Conservation (phyloP, 2,113 vertebrate genomes). For the Cathartes aura region DNA sequence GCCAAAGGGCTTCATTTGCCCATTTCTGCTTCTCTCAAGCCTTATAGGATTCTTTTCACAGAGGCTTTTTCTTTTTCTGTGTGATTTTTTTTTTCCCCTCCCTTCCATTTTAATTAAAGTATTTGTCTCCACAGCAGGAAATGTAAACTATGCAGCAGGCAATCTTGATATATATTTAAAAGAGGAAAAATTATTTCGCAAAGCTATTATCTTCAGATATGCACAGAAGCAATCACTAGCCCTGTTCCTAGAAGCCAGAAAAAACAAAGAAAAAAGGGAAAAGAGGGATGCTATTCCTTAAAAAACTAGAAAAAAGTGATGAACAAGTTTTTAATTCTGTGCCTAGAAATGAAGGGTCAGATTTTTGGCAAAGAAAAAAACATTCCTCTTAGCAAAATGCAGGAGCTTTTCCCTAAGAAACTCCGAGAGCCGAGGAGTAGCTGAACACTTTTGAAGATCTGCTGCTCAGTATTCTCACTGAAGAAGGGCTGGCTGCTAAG, state of each 20-base stretch:
- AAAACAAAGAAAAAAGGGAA: background rate
- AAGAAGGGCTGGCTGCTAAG: background rate
- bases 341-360: background rate
- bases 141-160: slow-evolving; percentile 64
- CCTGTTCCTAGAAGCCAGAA: background rate
- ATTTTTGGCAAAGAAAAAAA: background rate
- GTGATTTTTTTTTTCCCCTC: background rate
- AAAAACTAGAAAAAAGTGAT: background rate
- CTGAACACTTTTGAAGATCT: background rate
- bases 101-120: slow-evolving; percentile 38
- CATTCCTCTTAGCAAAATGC: background rate
- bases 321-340: background rate
- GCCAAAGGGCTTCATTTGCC: background rate
- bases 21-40: background rate
- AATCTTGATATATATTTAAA: slow-evolving; percentile 63
- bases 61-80: background rate
- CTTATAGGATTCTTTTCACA: background rate
- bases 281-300: background rate
- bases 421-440: background rate
- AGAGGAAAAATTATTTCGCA: slow-evolving; percentile 60
- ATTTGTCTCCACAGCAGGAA: slow-evolving; percentile 74
- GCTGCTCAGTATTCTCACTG: background rate
- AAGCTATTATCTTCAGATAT: slow-evolving; percentile 67
- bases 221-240: slow-evolving; percentile 42
- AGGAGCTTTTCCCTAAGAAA: background rate